Evolutionary conservation across 2,113 vertebrate species (phyloP).

Genomic region (Castor canadensis): DNA sequence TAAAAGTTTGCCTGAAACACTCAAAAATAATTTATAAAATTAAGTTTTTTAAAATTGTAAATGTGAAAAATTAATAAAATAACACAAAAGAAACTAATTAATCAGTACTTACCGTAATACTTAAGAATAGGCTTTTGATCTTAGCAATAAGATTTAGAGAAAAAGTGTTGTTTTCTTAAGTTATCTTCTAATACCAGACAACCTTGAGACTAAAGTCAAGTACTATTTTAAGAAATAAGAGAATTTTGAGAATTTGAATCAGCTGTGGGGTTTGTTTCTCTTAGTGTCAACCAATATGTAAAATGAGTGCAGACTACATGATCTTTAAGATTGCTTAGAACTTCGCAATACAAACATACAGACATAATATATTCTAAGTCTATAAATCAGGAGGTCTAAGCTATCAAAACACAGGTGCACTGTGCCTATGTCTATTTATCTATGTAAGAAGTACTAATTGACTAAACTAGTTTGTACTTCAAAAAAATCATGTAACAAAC

Average conservation of each 20-base stretch:
- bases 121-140: background rate
- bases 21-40: background rate
- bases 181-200: background rate
- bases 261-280: background rate
- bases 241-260: background rate
- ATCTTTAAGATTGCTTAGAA: background rate
- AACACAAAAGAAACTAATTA: background rate
- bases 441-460: background rate
- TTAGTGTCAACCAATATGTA: background rate
- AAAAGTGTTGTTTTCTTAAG: background rate
- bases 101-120: background rate
- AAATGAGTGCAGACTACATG: background rate
- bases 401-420: background rate
- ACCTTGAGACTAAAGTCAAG: background rate
- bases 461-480: background rate
- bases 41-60: background rate
- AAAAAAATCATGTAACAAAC: background rate
- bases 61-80: constrained; percentile 14
- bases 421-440: background rate
- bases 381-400: background rate
- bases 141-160: background rate
- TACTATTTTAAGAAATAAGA: background rate
- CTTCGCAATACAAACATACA: background rate
- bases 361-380: background rate
- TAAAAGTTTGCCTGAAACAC: background rate